These are phyloP conservation scores for Andrena bicolor DNA, from an alignment of 2,888 invertebrate genomes.

Conservation along the genomic window DNA sequence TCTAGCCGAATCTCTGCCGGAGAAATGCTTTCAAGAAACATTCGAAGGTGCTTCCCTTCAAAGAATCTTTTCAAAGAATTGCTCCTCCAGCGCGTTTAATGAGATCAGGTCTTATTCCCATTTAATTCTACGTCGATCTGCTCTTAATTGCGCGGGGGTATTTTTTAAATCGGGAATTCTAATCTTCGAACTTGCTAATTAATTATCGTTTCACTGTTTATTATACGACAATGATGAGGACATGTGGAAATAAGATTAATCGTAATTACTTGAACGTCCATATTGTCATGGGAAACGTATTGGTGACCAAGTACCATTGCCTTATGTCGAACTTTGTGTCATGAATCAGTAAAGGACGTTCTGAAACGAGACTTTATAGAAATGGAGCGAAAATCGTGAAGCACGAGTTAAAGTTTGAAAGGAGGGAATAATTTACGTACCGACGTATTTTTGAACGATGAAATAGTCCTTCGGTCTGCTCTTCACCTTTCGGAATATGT, in stretches of 20 bases:
- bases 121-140: neutral
- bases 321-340: conserved; percentile 96
- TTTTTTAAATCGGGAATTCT: too few relatives aligned
- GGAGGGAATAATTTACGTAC: conserved; percentile 85
- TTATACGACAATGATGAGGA: neutral
- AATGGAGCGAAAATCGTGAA: conserved; percentile 1
- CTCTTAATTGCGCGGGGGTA: too few relatives aligned
- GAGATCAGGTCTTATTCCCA: neutral
- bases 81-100: neutral
- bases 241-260: neutral
- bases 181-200: too few relatives aligned
- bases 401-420: neutral
- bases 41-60: conserved; percentile 9
- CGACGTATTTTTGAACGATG: conserved; percentile 96
- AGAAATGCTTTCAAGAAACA: conserved; percentile 37
- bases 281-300: conserved; percentile 91
- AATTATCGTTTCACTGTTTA: too few relatives aligned
- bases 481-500: conserved; percentile 89
- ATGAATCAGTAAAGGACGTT: conserved; percentile 92
- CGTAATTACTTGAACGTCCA: conserved; percentile 91
- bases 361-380: conserved; percentile 85
- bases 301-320: conserved; percentile 94
- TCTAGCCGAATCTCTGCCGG: conserved; percentile 12
- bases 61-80: neutral
- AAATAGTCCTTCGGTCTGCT: conserved; percentile 88